Conservation (phyloP, 2,113 vertebrate species). For the Anolis carolinensis region DNA sequence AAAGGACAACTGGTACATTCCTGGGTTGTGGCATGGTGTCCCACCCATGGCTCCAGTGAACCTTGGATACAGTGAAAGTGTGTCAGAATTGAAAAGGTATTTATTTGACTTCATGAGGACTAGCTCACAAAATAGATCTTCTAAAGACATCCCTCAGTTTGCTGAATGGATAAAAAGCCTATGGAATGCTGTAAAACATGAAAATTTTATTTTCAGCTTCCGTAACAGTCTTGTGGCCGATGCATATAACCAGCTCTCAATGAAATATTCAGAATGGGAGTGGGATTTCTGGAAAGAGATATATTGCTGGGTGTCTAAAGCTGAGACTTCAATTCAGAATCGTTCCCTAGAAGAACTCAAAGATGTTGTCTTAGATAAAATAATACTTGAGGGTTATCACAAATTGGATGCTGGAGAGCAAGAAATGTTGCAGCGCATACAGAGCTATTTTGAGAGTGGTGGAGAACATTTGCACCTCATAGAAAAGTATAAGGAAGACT, state of each 20-base stretch:
- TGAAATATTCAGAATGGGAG: slow-evolving; percentile 61
- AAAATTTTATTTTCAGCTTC: slow-evolving; percentile 46
- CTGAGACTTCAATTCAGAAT: slow-evolving; percentile 60
- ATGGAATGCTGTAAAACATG: slow-evolving; percentile 43
- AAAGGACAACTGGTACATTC: slow-evolving; percentile 66
- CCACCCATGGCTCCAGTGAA: slow-evolving; percentile 71
- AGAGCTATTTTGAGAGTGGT: slow-evolving; percentile 59
- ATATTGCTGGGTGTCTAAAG: slow-evolving; percentile 61
- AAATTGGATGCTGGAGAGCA: slow-evolving; percentile 53
- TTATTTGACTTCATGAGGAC: slow-evolving; percentile 68
- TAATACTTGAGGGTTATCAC: slow-evolving; percentile 60
- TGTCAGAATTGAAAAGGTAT: slow-evolving; percentile 67
- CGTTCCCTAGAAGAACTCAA: slow-evolving; percentile 5
- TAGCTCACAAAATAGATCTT: slow-evolving; percentile 44
- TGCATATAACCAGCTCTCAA: slow-evolving; percentile 44
- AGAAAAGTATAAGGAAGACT: slow-evolving; percentile 65
- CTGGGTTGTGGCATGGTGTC: slow-evolving; percentile 66
- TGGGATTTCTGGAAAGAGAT: slow-evolving; percentile 59
- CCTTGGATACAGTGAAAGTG: slow-evolving; percentile 68
- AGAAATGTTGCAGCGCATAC: slow-evolving; percentile 9
- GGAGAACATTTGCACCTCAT: slow-evolving; percentile 52
- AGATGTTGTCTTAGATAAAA: not conserved
- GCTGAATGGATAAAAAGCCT: slow-evolving; percentile 63
- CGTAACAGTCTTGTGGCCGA: slow-evolving; percentile 41
- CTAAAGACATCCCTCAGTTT: slow-evolving; percentile 65